Evolutionary conservation across 2,888 invertebrate genomes (phyloP).

Genomic region (Eristalinus sepulchralis): DNA sequence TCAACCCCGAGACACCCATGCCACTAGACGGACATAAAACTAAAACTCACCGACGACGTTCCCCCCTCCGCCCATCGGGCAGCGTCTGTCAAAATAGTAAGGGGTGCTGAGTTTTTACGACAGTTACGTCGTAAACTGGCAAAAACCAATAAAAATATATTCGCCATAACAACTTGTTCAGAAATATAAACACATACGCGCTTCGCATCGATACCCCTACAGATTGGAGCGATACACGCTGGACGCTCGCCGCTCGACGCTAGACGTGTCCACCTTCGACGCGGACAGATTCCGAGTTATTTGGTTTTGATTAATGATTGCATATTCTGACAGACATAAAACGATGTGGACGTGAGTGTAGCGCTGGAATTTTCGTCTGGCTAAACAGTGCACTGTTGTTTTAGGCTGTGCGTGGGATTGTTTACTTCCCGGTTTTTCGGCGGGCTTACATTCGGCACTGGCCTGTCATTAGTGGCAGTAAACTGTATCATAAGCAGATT

Average conservation of each 20-base stretch:
- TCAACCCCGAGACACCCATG: neutral
- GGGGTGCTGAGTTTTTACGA: conserved; percentile 16
- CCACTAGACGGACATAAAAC: neutral
- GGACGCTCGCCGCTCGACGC: neutral
- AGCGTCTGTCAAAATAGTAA: neutral
- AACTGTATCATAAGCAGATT: neutral
- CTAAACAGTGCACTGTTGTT: neutral
- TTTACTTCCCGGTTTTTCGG: neutral
- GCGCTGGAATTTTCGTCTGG: neutral
- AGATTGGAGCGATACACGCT: neutral
- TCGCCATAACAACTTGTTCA: conserved; percentile 10
- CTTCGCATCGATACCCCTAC: neutral
- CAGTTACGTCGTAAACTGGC: conserved; percentile 8
- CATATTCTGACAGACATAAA: neutral
- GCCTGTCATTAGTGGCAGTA: neutral
- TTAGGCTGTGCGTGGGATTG: neutral
- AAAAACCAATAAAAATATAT: neutral
- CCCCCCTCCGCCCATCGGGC: neutral
- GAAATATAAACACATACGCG: conserved; percentile 2
- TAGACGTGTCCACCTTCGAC: conserved; percentile 5
- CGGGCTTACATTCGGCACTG: neutral
- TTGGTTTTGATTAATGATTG: neutral
- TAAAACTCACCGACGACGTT: neutral
- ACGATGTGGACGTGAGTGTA: neutral
- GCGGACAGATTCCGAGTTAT: neutral